Conservation (phyloP, 2,888 invertebrate species). For the Sinodicranocentrus sp. region DNA sequence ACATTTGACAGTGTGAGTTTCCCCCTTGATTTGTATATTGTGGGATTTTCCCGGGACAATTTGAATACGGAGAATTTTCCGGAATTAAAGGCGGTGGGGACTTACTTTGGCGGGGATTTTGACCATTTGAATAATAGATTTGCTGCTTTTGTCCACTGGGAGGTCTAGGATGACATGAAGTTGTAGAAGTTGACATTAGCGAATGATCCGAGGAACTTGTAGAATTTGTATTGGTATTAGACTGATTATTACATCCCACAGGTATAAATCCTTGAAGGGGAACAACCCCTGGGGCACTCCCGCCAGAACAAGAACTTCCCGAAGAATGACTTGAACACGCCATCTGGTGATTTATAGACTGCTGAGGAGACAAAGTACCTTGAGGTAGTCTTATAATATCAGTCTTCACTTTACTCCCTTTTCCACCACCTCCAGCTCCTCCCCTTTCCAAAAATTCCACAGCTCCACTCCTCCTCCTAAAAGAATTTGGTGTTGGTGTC, state of each 20-base stretch:
- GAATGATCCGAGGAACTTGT: constrained; percentile 65
- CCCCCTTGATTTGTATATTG: too few species aligned
- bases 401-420: constrained; percentile 72
- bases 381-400: constrained; percentile 76
- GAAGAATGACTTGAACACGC: constrained; percentile 68
- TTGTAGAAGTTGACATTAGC: constrained; percentile 71
- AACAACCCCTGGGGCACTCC: constrained; percentile 12
- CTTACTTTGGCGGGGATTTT: constrained; percentile 54
- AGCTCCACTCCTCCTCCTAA: constrained; percentile 70
- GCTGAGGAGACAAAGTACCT: constrained; percentile 60
- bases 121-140: constrained; percentile 37
- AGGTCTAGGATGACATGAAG: constrained; percentile 43
- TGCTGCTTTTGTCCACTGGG: background rate
- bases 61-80: constrained; percentile 48
- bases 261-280: too few species aligned
- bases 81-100: constrained; percentile 48
- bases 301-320: constrained; percentile 42
- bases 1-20: too few species aligned
- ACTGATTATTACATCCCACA: too few species aligned
- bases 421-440: constrained; percentile 59
- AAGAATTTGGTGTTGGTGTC: constrained; percentile 76
- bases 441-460: constrained; percentile 35
- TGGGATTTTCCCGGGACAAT: background rate
- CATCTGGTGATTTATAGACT: constrained; percentile 40
- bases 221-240: constrained; percentile 61